phyloP scores from a whole-genome alignment of 2,888 invertebrate genomes.

The Unio pictorum region DNA sequence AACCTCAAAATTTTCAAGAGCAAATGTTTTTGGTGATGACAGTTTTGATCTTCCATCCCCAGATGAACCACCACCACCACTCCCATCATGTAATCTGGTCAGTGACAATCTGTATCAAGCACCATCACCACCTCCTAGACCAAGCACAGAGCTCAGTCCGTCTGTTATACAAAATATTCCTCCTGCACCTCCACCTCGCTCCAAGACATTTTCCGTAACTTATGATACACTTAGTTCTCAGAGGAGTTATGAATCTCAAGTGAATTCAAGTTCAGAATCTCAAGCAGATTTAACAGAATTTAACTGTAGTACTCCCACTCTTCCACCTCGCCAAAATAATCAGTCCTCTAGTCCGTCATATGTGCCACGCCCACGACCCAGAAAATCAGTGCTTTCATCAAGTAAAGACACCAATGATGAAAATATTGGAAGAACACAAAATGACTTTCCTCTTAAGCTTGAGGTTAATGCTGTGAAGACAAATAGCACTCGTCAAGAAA shows the following conservation, averaged over 20 bases:
- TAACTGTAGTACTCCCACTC: conserved; percentile 12
- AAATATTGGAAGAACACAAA: too few species aligned
- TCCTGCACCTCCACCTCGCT: conserved; percentile 9
- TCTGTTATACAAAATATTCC: conserved; percentile 13
- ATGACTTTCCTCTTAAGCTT: too few species aligned
- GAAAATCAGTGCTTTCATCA: background rate
- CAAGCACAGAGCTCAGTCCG: conserved; percentile 8
- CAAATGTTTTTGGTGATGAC: conserved; percentile 24
- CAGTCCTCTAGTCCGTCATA: too few species aligned
- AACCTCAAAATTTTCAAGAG: conserved; percentile 5
- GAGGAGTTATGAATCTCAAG: too few species aligned
- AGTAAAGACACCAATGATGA: too few species aligned
- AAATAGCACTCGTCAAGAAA: background rate
- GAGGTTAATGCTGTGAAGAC: background rate
- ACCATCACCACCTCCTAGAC: conserved; percentile 43
- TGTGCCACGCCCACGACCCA: conserved; percentile 30
- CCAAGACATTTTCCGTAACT: too few species aligned
- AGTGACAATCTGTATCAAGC: conserved; percentile 17
- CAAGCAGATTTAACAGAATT: too few species aligned
- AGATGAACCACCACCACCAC: conserved; percentile 53
- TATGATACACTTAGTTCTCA: too few species aligned
- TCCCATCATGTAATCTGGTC: conserved; percentile 35
- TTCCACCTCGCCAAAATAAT: conserved; percentile 33
- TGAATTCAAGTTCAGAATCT: too few species aligned
- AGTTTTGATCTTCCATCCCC: conserved; percentile 44